Percentiles rank a stretch among this genome's conserved stretches.
Evolutionary conservation across 2,113 vertebrate genomes (phyloP).

Genomic region (Prionailurus viverrinus): DNA sequence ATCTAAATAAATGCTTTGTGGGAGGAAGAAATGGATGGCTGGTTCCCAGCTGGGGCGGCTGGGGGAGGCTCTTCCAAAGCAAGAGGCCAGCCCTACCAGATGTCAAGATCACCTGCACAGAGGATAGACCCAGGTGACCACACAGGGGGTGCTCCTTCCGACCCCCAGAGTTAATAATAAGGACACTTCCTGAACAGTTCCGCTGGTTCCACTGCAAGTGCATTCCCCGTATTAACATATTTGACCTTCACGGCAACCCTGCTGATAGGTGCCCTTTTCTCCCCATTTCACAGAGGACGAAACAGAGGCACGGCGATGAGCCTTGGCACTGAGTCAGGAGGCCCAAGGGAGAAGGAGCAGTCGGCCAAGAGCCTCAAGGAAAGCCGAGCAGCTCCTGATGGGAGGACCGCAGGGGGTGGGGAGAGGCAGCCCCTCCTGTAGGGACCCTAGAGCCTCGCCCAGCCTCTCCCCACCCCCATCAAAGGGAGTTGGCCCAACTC

Average conservation of each 20-base stretch:
- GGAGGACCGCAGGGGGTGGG: background rate
- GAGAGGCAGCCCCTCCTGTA: background rate
- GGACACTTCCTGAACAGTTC: background rate
- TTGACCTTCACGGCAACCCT: conserved; percentile 48
- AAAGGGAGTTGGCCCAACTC: conserved; percentile 53
- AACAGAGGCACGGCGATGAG: background rate
- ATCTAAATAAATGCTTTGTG: background rate
- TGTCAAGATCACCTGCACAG: background rate
- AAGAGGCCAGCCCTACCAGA: background rate
- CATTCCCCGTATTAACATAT: background rate
- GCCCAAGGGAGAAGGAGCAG: background rate
- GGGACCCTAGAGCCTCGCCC: background rate
- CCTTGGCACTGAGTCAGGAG: background rate
- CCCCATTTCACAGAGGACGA: conserved; percentile 19
- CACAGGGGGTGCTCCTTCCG: background rate
- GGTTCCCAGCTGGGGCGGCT: background rate
- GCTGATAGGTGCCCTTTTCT: background rate
- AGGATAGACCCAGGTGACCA: background rate
- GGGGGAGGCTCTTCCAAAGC: background rate
- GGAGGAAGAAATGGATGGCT: background rate
- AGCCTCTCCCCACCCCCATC: background rate
- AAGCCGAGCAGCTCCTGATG: too few species aligned
- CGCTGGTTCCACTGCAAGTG: fast-evolving
- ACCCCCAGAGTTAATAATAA: background rate
- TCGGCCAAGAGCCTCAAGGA: background rate